These are phyloP conservation scores for Halictus ligatus DNA, from an alignment of 2,888 invertebrate genomes.

Conservation along the genomic window DNA sequence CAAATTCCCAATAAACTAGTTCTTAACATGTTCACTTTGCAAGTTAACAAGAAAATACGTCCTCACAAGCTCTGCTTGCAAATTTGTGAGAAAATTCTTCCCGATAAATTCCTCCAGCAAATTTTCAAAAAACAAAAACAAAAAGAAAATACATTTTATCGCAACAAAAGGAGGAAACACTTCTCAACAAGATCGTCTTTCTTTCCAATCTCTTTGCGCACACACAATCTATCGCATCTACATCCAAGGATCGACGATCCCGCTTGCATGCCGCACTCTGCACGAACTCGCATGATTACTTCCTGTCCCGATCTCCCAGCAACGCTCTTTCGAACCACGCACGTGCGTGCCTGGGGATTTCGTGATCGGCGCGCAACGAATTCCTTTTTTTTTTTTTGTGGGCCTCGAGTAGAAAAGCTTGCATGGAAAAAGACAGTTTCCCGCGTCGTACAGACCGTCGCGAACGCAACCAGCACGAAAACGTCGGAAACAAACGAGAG, in stretches of 20 bases:
- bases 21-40: not conserved
- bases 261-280: constrained; percentile 25
- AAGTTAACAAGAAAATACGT: not conserved
- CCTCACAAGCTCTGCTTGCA: not conserved
- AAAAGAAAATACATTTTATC: not conserved
- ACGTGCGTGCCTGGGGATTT: constrained; percentile 36
- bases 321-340: constrained; percentile 24
- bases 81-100: too few species aligned
- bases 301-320: not conserved
- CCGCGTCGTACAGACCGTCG: constrained; percentile 7
- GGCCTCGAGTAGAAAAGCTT: constrained; percentile 35
- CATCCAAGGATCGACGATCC: constrained; percentile 28
- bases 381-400: constrained; percentile 32
- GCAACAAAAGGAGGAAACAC: not conserved
- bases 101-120: not conserved
- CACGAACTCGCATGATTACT: constrained; percentile 13
- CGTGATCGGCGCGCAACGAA: constrained; percentile 47
- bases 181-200: too few species aligned
- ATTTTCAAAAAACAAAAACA: too few species aligned
- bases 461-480: constrained; percentile 16
- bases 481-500: constrained; percentile 24
- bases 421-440: constrained; percentile 58
- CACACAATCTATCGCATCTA: not conserved
- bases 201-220: too few species aligned
- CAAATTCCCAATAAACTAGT: too few species aligned